A percentile compares a stretch with the other conserved stretches of the same genome.
Conservation (phyloP, 2,797 vertebrate genomes). For the Anguilla obscura region DNA sequence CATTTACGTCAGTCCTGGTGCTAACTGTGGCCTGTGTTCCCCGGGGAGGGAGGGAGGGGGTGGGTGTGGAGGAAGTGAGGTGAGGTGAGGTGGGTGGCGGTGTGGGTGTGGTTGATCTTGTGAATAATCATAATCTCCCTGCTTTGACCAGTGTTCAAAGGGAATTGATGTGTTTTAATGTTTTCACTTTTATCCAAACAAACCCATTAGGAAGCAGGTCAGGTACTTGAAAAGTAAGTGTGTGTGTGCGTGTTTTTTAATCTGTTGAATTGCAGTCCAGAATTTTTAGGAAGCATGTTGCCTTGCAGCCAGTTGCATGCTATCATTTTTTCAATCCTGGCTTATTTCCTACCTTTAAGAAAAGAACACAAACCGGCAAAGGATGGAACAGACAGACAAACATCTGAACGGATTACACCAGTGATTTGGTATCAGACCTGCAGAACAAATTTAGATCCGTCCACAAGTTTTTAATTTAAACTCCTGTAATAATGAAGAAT, state of each 20-base stretch:
- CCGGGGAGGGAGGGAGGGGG: neutral
- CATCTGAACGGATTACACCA: neutral
- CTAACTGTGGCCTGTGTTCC: neutral
- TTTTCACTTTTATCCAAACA: slow-evolving; percentile 33
- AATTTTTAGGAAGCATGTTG: slow-evolving; percentile 36
- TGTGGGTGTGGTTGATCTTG: neutral
- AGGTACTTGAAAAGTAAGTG: slow-evolving; percentile 55
- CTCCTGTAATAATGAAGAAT: neutral
- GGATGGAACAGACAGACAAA: neutral
- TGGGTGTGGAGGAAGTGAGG: too few species aligned
- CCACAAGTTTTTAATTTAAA: neutral
- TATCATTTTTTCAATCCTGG: neutral
- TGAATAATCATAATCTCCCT: neutral
- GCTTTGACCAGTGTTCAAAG: neutral
- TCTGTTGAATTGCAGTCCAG: slow-evolving; percentile 25
- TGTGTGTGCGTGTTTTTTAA: neutral
- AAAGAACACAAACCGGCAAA: neutral
- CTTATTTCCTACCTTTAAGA: slow-evolving; percentile 21
- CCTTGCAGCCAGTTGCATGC: slow-evolving; percentile 37
- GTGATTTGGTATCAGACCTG: neutral
- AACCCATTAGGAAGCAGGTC: slow-evolving; percentile 59
- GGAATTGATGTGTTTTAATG: neutral
- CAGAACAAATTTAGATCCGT: neutral
- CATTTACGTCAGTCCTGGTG: neutral
- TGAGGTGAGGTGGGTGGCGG: neutral